Conservation (phyloP, 2,888 invertebrate genomes). For the Onchidella celtica region DNA sequence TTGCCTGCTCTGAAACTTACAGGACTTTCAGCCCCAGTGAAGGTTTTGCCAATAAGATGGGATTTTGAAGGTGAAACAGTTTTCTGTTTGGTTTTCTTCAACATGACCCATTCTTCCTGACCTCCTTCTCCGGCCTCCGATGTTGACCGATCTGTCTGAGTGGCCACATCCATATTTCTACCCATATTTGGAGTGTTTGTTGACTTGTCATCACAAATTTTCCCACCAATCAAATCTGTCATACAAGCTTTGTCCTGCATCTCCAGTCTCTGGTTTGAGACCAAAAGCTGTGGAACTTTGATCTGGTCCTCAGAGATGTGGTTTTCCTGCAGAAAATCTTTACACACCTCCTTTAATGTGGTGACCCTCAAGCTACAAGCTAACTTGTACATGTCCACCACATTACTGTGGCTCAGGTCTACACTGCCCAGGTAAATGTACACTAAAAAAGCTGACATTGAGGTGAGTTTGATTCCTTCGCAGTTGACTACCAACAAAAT, state of each 20-base stretch:
- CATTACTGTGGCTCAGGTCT: conserved; percentile 45
- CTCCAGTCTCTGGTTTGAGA: conserved; percentile 29
- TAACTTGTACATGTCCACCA: conserved; percentile 49
- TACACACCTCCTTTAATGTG: conserved; percentile 36
- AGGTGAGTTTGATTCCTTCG: conserved; percentile 51
- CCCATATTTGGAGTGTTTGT: not conserved
- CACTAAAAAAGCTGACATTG: conserved; percentile 49
- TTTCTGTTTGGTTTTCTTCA: conserved; percentile 51
- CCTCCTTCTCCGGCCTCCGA: conserved; percentile 47
- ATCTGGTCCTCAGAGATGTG: conserved; percentile 38
- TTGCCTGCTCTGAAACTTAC: conserved; percentile 28
- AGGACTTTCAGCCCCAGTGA: conserved; percentile 4
- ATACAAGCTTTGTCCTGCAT: conserved; percentile 21
- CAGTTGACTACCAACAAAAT: conserved; percentile 42
- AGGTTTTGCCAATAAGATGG: conserved; percentile 1
- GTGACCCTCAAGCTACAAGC: conserved; percentile 50
- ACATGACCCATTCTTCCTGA: conserved; percentile 52
- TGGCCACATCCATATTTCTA: conserved; percentile 39
- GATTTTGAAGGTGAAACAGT: conserved; percentile 48
- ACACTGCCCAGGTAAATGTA: conserved; percentile 53
- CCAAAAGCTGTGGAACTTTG: conserved; percentile 35
- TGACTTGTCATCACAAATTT: conserved; percentile 29
- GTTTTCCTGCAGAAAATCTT: conserved; percentile 28
- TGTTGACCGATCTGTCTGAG: conserved; percentile 46
- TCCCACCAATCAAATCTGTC: not conserved